Base-by-base conservation (phyloP, 2,113 vertebrate species). In the Sula dactylatra region DNA sequence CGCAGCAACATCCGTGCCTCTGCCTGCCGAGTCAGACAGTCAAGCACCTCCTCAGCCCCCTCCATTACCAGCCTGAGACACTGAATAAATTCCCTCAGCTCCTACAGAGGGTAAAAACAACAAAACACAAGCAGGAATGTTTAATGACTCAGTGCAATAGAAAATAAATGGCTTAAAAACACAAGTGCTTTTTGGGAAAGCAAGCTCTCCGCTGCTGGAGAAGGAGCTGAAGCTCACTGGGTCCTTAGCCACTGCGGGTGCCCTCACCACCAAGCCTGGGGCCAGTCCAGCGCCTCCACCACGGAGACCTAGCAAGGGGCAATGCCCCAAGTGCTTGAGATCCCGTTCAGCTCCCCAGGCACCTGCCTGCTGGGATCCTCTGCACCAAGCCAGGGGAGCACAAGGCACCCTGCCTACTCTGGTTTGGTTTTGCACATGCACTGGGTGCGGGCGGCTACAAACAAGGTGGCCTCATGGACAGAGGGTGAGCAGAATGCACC, bases 91-190 rank as follows among this genome's bases (percentile, higher is more conserved):
- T 96, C 94, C 94, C 84, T 96, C 71, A 62, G 82, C 91, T 97
- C 93, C 89, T 42, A 45, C 86, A 62, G 78, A 55, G 84, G 90
- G 86, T 31, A 93, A 94, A 88, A 94, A 77, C 93, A 97, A 94
- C 94, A 95, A 52, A 94, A 86, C 86, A 52, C 44, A 49, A 42
- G 70, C 83, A 93, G 67, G 85, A 78, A 94, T 97, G 96, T 94
- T 95, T 93, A 95, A 97, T 94, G 95, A 93, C 84, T 96, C 91
- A 47, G 84, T 47, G 81, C 81, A 65, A 87, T 0, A 0, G 78
- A 89, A 97, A 97, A 95, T 32, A 93, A 96, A 97, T 71, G 70
- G 54, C 91, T 95, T 80, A 44, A 90, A 95, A 95, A 91, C 74
- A 26, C 73, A 73, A 95, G 58, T 50, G 93, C 54, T 89, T 54